Percentiles rank a stretch among this genome's conserved stretches.
Conservation (phyloP, 92 coral and sea anemone species). For the Isaurus tuberculatus region DNA sequence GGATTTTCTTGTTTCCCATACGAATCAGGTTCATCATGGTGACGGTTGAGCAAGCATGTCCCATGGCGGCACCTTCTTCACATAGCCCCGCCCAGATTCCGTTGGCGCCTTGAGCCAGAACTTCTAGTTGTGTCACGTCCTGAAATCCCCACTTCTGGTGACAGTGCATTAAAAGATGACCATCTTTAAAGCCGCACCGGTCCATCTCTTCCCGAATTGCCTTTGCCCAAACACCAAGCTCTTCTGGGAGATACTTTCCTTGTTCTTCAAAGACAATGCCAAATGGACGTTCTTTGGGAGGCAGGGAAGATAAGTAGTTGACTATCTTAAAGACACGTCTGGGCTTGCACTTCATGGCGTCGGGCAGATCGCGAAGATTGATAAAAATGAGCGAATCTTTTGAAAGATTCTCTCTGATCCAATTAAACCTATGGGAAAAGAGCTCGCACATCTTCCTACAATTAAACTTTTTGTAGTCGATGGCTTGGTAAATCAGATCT, state of each 20-base stretch:
- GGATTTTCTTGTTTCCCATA: slow-evolving; percentile 56
- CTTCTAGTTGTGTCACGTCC: slow-evolving; percentile 53
- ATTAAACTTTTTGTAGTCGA: slow-evolving; percentile 60
- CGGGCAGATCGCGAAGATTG: slow-evolving; percentile 80
- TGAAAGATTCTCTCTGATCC: slow-evolving; percentile 64
- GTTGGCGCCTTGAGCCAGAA: slow-evolving; percentile 56
- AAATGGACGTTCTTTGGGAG: slow-evolving; percentile 64
- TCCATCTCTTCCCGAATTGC: slow-evolving; percentile 77
- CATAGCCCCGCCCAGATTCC: slow-evolving; percentile 69
- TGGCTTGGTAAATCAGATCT: slow-evolving; percentile 51
- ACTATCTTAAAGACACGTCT: slow-evolving; percentile 54
- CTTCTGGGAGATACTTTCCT: slow-evolving; percentile 83
- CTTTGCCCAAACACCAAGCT: slow-evolving; percentile 76
- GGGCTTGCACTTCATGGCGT: slow-evolving; percentile 64
- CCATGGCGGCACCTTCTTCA: slow-evolving; percentile 63
- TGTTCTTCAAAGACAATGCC: slow-evolving; percentile 69
- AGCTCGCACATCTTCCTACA: slow-evolving; percentile 43
- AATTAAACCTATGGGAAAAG: slow-evolving; percentile 56
- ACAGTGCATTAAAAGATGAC: slow-evolving; percentile 58
- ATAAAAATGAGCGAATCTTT: slow-evolving; percentile 66
- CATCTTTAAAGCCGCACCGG: slow-evolving; percentile 56
- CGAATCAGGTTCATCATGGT: slow-evolving; percentile 66
- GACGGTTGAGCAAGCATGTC: slow-evolving; percentile 59
- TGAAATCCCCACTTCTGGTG: slow-evolving; percentile 66
- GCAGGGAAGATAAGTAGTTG: slow-evolving; percentile 63